Evolutionary conservation across 2,797 vertebrate genomes (phyloP).

Genomic region (Acanthis flammea): DNA sequence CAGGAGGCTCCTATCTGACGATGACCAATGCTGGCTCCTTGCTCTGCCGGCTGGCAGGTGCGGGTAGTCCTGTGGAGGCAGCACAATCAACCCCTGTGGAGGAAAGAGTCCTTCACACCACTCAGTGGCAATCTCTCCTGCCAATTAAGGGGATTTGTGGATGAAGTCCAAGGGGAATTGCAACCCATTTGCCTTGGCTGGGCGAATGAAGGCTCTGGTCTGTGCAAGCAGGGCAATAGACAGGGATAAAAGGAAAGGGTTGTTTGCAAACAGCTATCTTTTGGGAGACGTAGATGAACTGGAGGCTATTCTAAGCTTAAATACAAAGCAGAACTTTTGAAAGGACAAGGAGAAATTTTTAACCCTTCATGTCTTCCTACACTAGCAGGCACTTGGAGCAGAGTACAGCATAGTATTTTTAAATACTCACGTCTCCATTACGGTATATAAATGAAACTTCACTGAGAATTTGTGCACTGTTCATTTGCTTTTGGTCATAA

Average conservation of each 20-base stretch:
- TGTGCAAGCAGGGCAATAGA: background rate
- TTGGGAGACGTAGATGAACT: background rate
- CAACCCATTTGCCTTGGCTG: background rate
- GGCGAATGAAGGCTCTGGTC: background rate
- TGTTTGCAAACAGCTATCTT: conserved; percentile 13
- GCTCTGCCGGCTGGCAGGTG: background rate
- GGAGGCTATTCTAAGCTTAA: background rate
- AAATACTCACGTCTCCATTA: background rate
- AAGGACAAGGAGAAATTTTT: background rate
- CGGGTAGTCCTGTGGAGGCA: background rate
- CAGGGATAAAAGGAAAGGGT: background rate
- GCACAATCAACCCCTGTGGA: conserved; percentile 7
- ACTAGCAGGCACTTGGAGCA: background rate
- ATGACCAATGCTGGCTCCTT: background rate
- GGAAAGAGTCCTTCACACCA: conserved; percentile 19
- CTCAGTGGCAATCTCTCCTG: background rate
- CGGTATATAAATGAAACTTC: background rate
- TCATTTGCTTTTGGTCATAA: background rate
- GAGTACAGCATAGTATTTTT: background rate
- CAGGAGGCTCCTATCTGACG: background rate
- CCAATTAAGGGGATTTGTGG: conserved; percentile 24
- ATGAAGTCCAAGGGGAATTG: conserved; percentile 37
- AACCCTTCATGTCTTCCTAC: background rate
- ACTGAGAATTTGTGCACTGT: background rate
- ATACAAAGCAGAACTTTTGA: background rate